A percentile compares a stretch with the other conserved stretches of the same genome.
Conservation (phyloP, 2,888 invertebrate genomes). For the Caenorhabditis doughertyi region DNA sequence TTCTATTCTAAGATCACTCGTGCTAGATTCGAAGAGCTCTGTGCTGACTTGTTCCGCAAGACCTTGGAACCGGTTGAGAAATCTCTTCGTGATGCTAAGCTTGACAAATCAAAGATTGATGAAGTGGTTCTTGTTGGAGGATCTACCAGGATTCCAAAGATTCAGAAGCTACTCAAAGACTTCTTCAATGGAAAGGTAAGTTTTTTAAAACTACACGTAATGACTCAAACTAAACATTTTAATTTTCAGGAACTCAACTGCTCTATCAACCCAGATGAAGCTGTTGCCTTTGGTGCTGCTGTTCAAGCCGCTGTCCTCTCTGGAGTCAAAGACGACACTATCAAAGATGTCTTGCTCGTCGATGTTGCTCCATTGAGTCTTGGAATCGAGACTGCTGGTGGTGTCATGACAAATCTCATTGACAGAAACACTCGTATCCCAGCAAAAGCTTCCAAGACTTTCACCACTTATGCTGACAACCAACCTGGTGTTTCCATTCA, state of each 20-base stretch:
- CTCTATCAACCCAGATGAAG: constrained; percentile 95
- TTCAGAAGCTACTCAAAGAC: constrained; percentile 93
- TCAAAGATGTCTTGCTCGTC: constrained; percentile 86
- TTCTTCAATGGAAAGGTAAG: constrained; percentile 89
- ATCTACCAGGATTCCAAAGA: constrained; percentile 97
- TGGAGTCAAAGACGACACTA: constrained; percentile 65
- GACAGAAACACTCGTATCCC: constrained; percentile 86
- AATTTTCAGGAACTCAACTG: constrained; percentile 89
- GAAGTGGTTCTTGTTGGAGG: constrained; percentile 89
- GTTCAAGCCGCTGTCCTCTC: constrained; percentile 72
- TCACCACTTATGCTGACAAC: constrained; percentile 94
- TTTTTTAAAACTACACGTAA: background rate
- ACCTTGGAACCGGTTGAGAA: constrained; percentile 98
- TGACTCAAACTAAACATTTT: background rate
- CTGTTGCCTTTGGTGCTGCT: constrained; percentile 93
- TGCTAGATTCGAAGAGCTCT: constrained; percentile 96
- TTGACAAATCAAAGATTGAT: constrained; percentile 88
- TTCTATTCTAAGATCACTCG: constrained; percentile 97
- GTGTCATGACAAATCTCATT: constrained; percentile 94
- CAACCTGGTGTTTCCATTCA: constrained; percentile 93
- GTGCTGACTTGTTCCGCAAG: constrained; percentile 95
- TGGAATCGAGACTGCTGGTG: constrained; percentile 93
- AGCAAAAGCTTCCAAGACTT: constrained; percentile 84
- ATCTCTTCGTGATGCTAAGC: constrained; percentile 94
- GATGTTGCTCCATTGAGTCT: constrained; percentile 94